Evolutionary conservation across 2,113 vertebrate species (phyloP).

Genomic region (Protomyctophum bolini): DNA sequence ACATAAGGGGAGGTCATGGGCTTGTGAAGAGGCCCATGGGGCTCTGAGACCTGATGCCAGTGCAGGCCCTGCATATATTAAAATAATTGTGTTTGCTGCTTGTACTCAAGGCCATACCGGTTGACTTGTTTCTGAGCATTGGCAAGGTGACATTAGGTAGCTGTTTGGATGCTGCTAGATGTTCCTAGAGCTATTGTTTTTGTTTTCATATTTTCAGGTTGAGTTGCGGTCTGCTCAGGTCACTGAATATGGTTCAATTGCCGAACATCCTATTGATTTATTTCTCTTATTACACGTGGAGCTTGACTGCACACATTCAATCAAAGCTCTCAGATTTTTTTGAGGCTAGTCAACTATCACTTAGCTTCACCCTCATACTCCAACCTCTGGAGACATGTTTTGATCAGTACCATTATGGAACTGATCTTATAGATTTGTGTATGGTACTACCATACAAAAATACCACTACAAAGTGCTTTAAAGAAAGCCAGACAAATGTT

Average conservation of each 20-base stretch:
- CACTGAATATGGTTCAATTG: constrained; percentile 8
- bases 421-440: no score
- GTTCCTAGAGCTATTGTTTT: not conserved
- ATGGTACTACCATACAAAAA: no score
- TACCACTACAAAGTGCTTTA: no score
- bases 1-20: constrained; percentile 2
- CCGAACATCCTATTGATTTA: constrained; percentile 15
- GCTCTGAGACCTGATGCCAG: constrained; percentile 23
- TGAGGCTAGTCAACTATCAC: no score
- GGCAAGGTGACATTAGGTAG: constrained; percentile 32
- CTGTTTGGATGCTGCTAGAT: constrained; percentile 1
- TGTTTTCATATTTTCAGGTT: constrained; percentile 27
- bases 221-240: constrained; percentile 16
- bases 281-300: constrained; percentile 4
- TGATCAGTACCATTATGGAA: no score
- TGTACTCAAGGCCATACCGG: constrained; percentile 1
- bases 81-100: constrained; percentile 18
- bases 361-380: not conserved
- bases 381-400: no score
- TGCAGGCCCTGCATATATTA: constrained; percentile 35
- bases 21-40: constrained; percentile 2
- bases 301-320: not conserved
- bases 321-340: no score
- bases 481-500: not conserved
- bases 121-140: constrained; percentile 7